phyloP scores from a whole-genome alignment of 2,888 invertebrate genomes.

The Hypercompe scribonia region DNA sequence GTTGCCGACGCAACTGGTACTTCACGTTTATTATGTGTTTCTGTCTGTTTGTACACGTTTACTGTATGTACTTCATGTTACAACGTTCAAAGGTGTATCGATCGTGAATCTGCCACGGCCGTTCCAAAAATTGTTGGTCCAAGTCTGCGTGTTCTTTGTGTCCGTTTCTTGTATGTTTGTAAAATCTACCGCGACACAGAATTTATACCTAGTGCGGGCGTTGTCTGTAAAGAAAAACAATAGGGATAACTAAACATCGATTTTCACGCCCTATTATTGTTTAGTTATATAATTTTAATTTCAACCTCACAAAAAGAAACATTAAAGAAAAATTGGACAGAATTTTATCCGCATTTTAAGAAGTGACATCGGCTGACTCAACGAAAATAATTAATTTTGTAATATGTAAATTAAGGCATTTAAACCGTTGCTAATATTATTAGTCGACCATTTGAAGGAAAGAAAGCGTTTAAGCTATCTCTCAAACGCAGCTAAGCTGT shows the following conservation, averaged over 20 bases:
- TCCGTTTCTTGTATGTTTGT: no score
- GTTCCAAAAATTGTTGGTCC: no score
- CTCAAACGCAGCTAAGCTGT: background rate
- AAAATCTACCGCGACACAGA: no score
- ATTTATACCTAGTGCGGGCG: no score
- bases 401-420: background rate
- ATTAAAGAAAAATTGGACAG: background rate
- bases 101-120: background rate
- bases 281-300: background rate
- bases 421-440: background rate
- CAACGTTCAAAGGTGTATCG: background rate
- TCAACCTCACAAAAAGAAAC: background rate
- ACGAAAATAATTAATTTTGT: background rate
- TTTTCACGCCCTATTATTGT: background rate
- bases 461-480: background rate
- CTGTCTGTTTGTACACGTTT: conserved; percentile 1
- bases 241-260: background rate
- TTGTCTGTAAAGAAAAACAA: background rate
- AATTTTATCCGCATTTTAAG: background rate
- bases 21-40: conserved; percentile 12
- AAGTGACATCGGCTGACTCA: background rate
- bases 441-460: background rate
- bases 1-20: conserved; percentile 24
- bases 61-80: conserved; percentile 3
- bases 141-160: no score